Evolutionary conservation across 2,888 invertebrate genomes (phyloP).

Genomic region (Uloborus plumipes): DNA sequence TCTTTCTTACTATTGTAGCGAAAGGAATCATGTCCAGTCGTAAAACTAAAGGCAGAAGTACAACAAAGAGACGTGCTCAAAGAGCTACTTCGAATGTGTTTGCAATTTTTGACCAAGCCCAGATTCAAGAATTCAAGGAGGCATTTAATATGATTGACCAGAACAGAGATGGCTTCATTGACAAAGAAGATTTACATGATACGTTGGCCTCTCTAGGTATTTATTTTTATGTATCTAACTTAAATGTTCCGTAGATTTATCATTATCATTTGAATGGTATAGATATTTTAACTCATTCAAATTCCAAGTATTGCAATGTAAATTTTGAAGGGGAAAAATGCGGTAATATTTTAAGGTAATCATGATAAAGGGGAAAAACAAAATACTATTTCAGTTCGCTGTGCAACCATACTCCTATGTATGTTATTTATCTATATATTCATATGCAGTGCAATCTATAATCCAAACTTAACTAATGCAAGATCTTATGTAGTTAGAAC

Average conservation of each 20-base stretch:
- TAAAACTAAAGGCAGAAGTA: constrained; percentile 94
- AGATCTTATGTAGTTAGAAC: no score
- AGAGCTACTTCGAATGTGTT: constrained; percentile 99
- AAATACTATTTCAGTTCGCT: no score
- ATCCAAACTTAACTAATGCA: not conserved
- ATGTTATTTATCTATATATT: not conserved
- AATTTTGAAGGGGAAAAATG: no score
- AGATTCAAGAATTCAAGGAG: constrained; percentile 99
- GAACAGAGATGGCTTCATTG: constrained; percentile 98
- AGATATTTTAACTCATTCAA: no score
- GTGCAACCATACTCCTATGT: no score
- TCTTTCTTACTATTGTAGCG: not conserved
- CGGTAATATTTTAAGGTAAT: no score
- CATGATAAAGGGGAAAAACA: no score
- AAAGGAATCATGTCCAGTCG: constrained; percentile 86
- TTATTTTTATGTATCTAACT: constrained; percentile 22
- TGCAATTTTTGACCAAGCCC: constrained; percentile 99
- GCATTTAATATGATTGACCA: constrained; percentile 99
- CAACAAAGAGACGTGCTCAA: constrained; percentile 97
- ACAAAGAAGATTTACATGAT: constrained; percentile 98
- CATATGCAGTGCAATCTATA: not conserved
- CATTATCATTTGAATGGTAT: no score
- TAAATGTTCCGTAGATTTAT: not conserved
- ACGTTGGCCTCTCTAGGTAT: constrained; percentile 97
- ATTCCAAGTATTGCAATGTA: no score